Base-by-base conservation (phyloP, 2,888 invertebrate genomes). In the Nomada flava region DNA sequence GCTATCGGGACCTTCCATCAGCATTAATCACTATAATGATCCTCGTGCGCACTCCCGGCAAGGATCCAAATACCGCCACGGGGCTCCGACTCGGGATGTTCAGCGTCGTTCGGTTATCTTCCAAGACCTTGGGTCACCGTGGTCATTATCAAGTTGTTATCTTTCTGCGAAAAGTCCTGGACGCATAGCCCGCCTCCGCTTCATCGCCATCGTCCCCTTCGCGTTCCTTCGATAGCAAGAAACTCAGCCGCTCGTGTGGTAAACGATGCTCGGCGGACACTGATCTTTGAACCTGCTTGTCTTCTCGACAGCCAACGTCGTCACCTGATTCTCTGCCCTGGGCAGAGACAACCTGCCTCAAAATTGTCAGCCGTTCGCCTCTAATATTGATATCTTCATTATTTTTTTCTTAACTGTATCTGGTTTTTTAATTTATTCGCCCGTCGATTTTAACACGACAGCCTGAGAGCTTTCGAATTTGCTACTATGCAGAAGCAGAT, bases 21-120 rank as follows among this genome's bases (percentile, higher is more conserved):
- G 90, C 93, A 93, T 93, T 93, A 93, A 93, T 93, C 93, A 93
- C 92, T 91, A 91, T 93, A 93, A 93, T 93, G 93, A 93, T 92
- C 90, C 89, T 85, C 88, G 88, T 87, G 88, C 86, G 89, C 85
- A 85, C 82, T 76, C 85, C 81, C 86, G 91, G 92, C 92, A 91
- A 92, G 91, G 86, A 90, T 90, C 90, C 90, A 90, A 91, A 92
- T 92, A 90, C 88, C 88, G 86, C 79, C 87, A 80, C 85, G 85
- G 68, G 79, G 82, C 83, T 84, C 83, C 83, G 68, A 77, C 79
- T 79, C 72, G 87, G 76, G 88, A 85, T 88, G 86, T 87, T 85
- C 88, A 84, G 75, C 86, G 82, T 85, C 87, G 87, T 88, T 90
- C 86, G 84, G 84, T 85, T 91, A 91, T 91, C 90, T 88, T 77